A percentile compares a stretch with the other conserved stretches of the same genome.
Evolutionary conservation across 2,888 invertebrate genomes (phyloP).

Genomic region (Chrysodeixis includens): DNA sequence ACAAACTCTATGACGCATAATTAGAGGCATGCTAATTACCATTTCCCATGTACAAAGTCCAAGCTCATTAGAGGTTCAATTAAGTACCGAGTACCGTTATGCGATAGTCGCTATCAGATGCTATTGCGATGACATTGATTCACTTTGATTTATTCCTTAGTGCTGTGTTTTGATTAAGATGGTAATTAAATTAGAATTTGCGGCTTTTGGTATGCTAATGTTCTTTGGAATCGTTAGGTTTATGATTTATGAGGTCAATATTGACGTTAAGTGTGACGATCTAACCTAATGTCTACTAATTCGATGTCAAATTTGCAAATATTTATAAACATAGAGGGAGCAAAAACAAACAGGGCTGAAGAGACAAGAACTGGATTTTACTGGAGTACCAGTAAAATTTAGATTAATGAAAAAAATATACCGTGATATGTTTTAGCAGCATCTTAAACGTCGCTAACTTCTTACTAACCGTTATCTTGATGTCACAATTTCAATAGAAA

Average conservation of each 20-base stretch:
- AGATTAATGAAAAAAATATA: too few species aligned
- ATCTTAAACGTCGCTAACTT: not conserved
- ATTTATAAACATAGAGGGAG: too few species aligned
- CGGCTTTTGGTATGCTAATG: slow-evolving; percentile 22
- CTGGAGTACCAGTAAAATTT: too few species aligned
- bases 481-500: too few species aligned
- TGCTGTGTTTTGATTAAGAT: slow-evolving; percentile 42
- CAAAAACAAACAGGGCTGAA: too few species aligned
- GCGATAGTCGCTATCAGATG: slow-evolving; percentile 53
- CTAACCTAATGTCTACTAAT: not conserved
- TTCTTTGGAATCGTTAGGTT: slow-evolving; percentile 10
- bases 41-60: slow-evolving; percentile 55
- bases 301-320: too few species aligned
- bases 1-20: slow-evolving; percentile 56
- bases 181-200: slow-evolving; percentile 39
- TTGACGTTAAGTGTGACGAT: not conserved
- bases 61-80: slow-evolving; percentile 56
- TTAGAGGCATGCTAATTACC: slow-evolving; percentile 57
- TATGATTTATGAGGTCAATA: not conserved
- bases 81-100: slow-evolving; percentile 55
- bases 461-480: too few species aligned
- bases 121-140: slow-evolving; percentile 53
- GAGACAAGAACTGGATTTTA: too few species aligned
- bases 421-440: too few species aligned
- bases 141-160: slow-evolving; percentile 49